Percentiles rank a stretch among this genome's conserved stretches.
Evolutionary conservation across 2,888 invertebrate genomes (phyloP).

Genomic region (Tinea pellionella): DNA sequence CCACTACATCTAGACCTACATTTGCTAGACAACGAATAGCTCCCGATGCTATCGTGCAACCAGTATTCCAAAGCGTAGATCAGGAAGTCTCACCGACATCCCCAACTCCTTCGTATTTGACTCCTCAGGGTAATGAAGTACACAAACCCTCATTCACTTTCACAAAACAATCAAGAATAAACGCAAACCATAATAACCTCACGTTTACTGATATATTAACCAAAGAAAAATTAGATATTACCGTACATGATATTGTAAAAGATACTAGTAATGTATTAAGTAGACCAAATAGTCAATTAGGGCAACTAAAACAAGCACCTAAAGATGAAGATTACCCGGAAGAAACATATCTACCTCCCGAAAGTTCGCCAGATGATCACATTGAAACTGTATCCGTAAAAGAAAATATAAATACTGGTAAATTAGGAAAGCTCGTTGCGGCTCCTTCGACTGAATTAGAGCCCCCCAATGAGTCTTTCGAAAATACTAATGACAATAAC

Average conservation of each 20-base stretch:
- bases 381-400: slow-evolving; percentile 40
- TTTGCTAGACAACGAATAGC: slow-evolving; percentile 39
- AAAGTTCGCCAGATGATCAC: slow-evolving; percentile 28
- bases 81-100: slow-evolving; percentile 29
- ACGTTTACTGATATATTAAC: slow-evolving; percentile 51
- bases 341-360: slow-evolving; percentile 30
- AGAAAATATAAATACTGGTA: slow-evolving; percentile 20
- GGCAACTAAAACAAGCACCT: slow-evolving; percentile 28
- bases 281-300: slow-evolving; percentile 29
- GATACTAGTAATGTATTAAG: slow-evolving; percentile 44
- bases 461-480: slow-evolving; percentile 36
- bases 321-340: slow-evolving; percentile 30
- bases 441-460: slow-evolving; percentile 38
- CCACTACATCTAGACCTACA: slow-evolving; percentile 22
- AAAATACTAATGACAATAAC: slow-evolving; percentile 25
- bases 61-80: slow-evolving; percentile 27
- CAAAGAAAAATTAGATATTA: slow-evolving; percentile 50
- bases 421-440: slow-evolving; percentile 28
- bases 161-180: slow-evolving; percentile 28
- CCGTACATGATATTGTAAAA: slow-evolving; percentile 49
- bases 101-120: slow-evolving; percentile 24
- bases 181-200: slow-evolving; percentile 38
- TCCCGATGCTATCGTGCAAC: slow-evolving; percentile 26
- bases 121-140: slow-evolving; percentile 17
- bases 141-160: slow-evolving; percentile 27